Percentiles rank a stretch among this genome's conserved stretches.
phyloP scores from a whole-genome alignment of 2,888 invertebrate species.

The Orthosia gracilis region DNA sequence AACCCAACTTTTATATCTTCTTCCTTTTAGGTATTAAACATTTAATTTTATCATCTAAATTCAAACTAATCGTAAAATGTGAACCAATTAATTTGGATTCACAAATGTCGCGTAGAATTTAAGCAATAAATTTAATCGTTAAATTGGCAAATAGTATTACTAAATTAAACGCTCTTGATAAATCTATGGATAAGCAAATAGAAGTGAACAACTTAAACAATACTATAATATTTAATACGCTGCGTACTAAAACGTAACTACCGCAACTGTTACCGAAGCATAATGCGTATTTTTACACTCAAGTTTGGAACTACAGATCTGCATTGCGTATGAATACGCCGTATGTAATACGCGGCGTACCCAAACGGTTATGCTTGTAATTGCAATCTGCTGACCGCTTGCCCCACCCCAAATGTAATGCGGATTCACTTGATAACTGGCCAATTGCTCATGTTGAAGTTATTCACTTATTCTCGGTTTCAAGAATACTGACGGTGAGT shows the following conservation, averaged over 20 bases:
- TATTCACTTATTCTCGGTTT: conserved; percentile 36
- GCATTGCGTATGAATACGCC: conserved; percentile 56
- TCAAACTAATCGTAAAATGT: background rate
- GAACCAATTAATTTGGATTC: conserved; percentile 9
- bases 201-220: conserved; percentile 12
- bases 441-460: conserved; percentile 38
- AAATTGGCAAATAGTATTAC: conserved; percentile 2
- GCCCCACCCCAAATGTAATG: conserved; percentile 34
- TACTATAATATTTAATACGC: background rate
- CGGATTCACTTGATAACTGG: conserved; percentile 29
- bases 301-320: conserved; percentile 45
- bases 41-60: background rate
- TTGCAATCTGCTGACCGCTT: conserved; percentile 47
- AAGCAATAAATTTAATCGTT: background rate
- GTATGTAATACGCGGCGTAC: conserved; percentile 26
- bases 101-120: background rate
- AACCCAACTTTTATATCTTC: no score
- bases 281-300: conserved; percentile 41
- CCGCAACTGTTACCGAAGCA: conserved; percentile 18
- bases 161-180: conserved; percentile 8
- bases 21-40: background rate
- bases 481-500: background rate
- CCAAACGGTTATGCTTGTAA: conserved; percentile 28
- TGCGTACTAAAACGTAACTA: conserved; percentile 3
- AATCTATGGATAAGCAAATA: conserved; percentile 4